Base-by-base conservation (phyloP, 2,113 vertebrate species). In the Pachyramphus minor region DNA sequence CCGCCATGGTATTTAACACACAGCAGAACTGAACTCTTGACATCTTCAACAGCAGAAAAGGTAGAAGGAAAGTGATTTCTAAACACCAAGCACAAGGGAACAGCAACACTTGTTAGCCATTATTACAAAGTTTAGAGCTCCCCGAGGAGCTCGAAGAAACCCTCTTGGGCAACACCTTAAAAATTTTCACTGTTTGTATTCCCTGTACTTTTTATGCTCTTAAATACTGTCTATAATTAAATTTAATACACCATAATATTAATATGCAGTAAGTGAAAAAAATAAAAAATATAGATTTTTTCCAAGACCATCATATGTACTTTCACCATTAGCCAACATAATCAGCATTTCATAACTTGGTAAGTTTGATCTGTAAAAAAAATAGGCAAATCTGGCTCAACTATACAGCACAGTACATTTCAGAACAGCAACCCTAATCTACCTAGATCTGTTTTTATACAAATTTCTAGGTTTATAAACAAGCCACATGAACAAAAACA, bases 331-430 rank as follows among this genome's bases (percentile, higher is more conserved):
- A 81, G 22, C 27, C 17, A 87, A 89, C 18, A 68, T 11, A 69
- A 72, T 25, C 52, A 66, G 23, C n/a, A 93, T 50, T 79, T 73
- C 50, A 75, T 1, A 0, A 23, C 17, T 62, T 79, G 37, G 50
- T 39, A 53, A 3, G 10, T 33, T 76, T 72, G 44, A 83, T 22
- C 25, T 53, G 28, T 17, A 81, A 12, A 19, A 55, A 52, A 56
- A 73, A 9, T 18, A 31, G 1, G 8, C 16, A 11, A 52, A 55
- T 62, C 27, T 66, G 18, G 28, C 59, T 82, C 55, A 85, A 80
- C n/a, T 59, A 2, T 4, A 91, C 1, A 85, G 58, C 18, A 73
- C 0, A 0, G 45, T 25, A 31, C 25, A 28, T 35, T 52, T 77
- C 19, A 81, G 44, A 64, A 47, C 15, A 91, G 35, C 18, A 81